Percentiles rank a stretch among this genome's conserved stretches.
These are phyloP conservation scores for Listronotus oregonensis DNA, from an alignment of 1,140 invertebrate genomes.

Conservation along the genomic window DNA sequence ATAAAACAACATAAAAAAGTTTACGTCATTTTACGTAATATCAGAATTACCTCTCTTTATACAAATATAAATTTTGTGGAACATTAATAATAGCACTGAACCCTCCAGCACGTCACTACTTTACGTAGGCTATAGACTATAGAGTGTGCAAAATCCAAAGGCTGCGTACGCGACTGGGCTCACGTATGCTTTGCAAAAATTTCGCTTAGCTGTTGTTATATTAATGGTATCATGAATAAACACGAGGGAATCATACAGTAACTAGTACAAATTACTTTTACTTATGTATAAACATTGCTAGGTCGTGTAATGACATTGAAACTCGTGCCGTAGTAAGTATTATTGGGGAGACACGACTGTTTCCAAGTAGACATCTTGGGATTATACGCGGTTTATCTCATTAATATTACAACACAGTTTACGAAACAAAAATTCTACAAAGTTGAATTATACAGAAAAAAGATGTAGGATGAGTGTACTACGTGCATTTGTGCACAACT, in stretches of 20 bases:
- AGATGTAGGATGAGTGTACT: too few relatives aligned
- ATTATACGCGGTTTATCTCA: too few relatives aligned
- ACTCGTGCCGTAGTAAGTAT: too few relatives aligned
- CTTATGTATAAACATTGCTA: too few relatives aligned
- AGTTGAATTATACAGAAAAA: too few relatives aligned
- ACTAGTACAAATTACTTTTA: conserved; percentile 1
- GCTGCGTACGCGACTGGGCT: conserved; percentile 15
- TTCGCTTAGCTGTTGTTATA: conserved; percentile 13
- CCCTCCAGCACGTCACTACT: conserved; percentile 13
- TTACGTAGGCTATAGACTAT: conserved; percentile 12
- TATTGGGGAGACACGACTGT: too few relatives aligned
- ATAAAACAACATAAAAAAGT: too few relatives aligned
- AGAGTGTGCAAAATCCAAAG: conserved; percentile 7
- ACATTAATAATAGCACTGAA: not conserved
- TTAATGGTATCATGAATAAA: conserved; percentile 16
- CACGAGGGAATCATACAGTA: conserved; percentile 12
- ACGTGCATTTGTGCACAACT: too few relatives aligned
- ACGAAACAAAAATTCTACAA: too few relatives aligned
- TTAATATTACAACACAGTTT: too few relatives aligned
- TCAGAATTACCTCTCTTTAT: not conserved
- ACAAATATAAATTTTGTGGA: not conserved
- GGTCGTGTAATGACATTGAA: too few relatives aligned
- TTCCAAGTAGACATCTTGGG: too few relatives aligned
- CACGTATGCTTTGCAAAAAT: conserved; percentile 21
- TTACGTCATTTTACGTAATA: not conserved